A percentile compares a stretch with the other conserved stretches of the same genome.
phyloP scores from a whole-genome alignment of 2,888 invertebrate genomes.

The Cistogaster globosa region DNA sequence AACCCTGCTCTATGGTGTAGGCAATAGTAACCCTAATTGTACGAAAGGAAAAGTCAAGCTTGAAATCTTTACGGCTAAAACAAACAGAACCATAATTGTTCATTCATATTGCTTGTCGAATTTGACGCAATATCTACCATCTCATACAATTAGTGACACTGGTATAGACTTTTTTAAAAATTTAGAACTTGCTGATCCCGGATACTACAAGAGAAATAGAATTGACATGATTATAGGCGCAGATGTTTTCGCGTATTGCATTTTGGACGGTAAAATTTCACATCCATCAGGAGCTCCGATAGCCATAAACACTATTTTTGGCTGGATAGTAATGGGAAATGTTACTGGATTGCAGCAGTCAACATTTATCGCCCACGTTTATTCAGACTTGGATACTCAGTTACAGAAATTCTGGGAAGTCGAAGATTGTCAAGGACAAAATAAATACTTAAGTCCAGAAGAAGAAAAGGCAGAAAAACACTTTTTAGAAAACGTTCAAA shows the following conservation, averaged over 20 bases:
- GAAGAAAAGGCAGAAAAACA: constrained; percentile 64
- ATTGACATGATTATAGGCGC: constrained; percentile 57
- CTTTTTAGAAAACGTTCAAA: constrained; percentile 29
- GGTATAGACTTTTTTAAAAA: constrained; percentile 39
- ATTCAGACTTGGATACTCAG: constrained; percentile 36
- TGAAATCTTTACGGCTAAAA: background rate
- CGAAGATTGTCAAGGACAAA: constrained; percentile 49
- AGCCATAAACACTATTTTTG: constrained; percentile 60
- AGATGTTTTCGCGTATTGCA: constrained; percentile 45
- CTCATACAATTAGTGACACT: background rate
- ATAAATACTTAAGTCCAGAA: constrained; percentile 41
- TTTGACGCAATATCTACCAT: constrained; percentile 55
- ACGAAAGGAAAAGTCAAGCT: constrained; percentile 55
- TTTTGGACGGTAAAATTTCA: constrained; percentile 28
- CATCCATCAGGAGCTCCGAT: constrained; percentile 61
- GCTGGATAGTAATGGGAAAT: constrained; percentile 59
- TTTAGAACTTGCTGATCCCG: constrained; percentile 46
- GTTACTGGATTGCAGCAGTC: constrained; percentile 2
- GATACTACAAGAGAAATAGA: constrained; percentile 10
- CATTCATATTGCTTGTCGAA: constrained; percentile 50
- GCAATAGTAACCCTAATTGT: constrained; percentile 21
- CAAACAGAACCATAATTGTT: background rate
- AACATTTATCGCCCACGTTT: constrained; percentile 34
- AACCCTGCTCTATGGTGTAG: constrained; percentile 56
- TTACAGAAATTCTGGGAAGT: constrained; percentile 60